A percentile compares a stretch with the other conserved stretches of the same genome.
Evolutionary conservation across 2,888 invertebrate species (phyloP).

Genomic region (Eueremaeus valkanovi): DNA sequence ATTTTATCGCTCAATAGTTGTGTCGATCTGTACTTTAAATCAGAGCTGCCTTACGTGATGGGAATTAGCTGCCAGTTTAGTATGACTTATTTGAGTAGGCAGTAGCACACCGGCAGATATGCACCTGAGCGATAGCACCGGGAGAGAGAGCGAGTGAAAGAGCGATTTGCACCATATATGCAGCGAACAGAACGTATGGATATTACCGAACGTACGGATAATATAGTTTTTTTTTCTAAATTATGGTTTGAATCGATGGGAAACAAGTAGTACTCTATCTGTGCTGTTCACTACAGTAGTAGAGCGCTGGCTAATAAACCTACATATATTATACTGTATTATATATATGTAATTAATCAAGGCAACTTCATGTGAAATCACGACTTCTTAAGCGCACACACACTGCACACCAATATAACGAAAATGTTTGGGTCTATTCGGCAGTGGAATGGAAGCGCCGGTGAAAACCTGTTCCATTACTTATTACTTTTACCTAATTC

Average conservation of each 20-base stretch:
- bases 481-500: conserved; percentile 14
- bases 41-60: neutral
- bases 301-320: conserved; percentile 5
- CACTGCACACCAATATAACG: neutral
- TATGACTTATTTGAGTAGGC: conserved; percentile 29
- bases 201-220: too few species aligned
- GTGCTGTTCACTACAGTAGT: conserved; percentile 5
- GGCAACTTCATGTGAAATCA: conserved; percentile 31
- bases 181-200: conserved; percentile 3
- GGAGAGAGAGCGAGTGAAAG: too few species aligned
- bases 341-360: conserved; percentile 32
- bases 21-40: conserved; percentile 3
- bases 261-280: conserved; percentile 31
- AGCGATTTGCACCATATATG: conserved; percentile 16
- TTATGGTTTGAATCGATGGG: conserved; percentile 32
- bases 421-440: neutral
- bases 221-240: neutral
- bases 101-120: conserved; percentile 9
- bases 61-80: conserved; percentile 10
- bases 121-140: neutral
- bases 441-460: neutral
- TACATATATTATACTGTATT: conserved; percentile 31
- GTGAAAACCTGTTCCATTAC: conserved; percentile 30
- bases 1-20: neutral
- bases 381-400: conserved; percentile 26